These are phyloP conservation scores for Orientallactaga bullata DNA, from an alignment of 2,113 vertebrate genomes.

Conservation along the genomic window DNA sequence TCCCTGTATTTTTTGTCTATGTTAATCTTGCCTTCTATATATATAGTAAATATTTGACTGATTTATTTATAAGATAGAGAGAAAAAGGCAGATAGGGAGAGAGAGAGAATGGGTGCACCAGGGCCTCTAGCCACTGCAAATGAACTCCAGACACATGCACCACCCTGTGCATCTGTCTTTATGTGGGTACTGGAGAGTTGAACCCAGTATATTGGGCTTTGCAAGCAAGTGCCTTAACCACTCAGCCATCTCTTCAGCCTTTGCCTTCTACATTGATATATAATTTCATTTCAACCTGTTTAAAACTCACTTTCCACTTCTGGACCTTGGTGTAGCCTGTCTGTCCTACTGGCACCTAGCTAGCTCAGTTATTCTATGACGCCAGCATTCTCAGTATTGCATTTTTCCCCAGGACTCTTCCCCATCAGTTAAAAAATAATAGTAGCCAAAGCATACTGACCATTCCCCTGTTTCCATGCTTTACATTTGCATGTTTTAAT, in stretches of 20 bases:
- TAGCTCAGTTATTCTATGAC: neutral
- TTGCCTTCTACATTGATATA: neutral
- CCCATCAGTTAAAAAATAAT: neutral
- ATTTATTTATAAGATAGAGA: no score
- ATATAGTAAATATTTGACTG: no score
- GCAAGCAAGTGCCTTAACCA: no score
- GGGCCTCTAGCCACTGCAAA: no score
- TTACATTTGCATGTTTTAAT: neutral
- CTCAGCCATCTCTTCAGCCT: neutral
- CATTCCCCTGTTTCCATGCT: rapidly evolving
- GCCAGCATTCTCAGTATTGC: neutral
- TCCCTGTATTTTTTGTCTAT: neutral
- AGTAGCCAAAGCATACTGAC: neutral
- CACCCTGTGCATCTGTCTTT: no score
- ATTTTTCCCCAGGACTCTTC: neutral
- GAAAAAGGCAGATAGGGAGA: no score
- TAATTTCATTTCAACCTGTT: neutral
- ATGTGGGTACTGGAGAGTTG: no score
- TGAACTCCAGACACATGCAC: no score
- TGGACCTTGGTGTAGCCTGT: neutral
- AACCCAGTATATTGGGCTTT: no score
- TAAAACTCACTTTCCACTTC: neutral
- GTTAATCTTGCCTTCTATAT: neutral
- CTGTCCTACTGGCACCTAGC: neutral
- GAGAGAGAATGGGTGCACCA: no score